A percentile compares a stretch with the other conserved stretches of the same genome.
Evolutionary conservation across 2,888 invertebrate genomes (phyloP).

Genomic region (Emesis furor): DNA sequence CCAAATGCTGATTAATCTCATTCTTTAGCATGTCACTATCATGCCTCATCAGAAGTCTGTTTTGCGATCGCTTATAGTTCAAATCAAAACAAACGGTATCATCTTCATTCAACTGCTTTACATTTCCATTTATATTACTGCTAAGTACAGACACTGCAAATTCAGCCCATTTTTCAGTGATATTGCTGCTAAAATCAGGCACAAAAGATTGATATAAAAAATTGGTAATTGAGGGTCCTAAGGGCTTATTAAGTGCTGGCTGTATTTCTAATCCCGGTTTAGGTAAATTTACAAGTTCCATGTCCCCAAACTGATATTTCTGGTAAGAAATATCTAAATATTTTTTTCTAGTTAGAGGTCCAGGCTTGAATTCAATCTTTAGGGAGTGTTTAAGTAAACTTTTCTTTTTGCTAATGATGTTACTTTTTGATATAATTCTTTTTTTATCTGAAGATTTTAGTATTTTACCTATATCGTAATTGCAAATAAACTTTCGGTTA

Average conservation of each 20-base stretch:
- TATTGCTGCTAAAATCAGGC: conserved; percentile 82
- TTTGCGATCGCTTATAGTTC: conserved; percentile 92
- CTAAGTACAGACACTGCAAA: conserved; percentile 91
- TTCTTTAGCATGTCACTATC: conserved; percentile 68
- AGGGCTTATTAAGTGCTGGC: conserved; percentile 86
- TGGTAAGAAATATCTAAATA: conserved; percentile 86
- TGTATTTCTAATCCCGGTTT: conserved; percentile 87
- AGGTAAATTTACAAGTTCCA: conserved; percentile 89
- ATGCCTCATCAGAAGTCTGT: conserved; percentile 89
- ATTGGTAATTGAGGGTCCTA: conserved; percentile 86
- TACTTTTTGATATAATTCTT: conserved; percentile 64
- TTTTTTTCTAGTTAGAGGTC: conserved; percentile 90
- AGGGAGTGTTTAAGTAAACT: conserved; percentile 83
- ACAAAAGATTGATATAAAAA: conserved; percentile 83
- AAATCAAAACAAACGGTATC: conserved; percentile 91
- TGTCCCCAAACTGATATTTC: conserved; percentile 86
- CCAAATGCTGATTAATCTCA: neutral
- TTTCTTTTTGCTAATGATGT: conserved; percentile 76
- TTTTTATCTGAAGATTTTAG: conserved; percentile 70
- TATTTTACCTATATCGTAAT: conserved; percentile 79
- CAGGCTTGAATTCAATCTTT: conserved; percentile 90
- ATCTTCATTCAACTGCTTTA: conserved; percentile 77
- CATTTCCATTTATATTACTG: conserved; percentile 76
- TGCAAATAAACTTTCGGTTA: conserved; percentile 82
- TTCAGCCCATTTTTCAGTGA: conserved; percentile 90